Evolutionary conservation across 2,113 vertebrate genomes (phyloP).

Genomic region (Ictalurus punctatus): DNA sequence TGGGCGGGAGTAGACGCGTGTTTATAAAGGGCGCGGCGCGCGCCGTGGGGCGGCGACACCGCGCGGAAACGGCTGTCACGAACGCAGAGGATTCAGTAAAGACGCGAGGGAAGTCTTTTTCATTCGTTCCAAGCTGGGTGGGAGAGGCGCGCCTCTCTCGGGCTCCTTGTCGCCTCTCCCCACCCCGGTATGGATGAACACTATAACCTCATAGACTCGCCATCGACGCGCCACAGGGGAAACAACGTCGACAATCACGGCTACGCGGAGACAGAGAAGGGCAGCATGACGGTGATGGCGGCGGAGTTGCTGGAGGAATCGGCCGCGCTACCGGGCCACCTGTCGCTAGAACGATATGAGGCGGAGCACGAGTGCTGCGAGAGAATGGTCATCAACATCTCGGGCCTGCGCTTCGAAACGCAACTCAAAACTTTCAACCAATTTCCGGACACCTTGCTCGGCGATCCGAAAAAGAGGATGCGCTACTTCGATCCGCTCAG

Average conservation of each 20-base stretch:
- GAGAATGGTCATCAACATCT: constrained; percentile 96
- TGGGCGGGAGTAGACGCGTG: constrained; percentile 71
- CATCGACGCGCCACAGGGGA: constrained; percentile 67
- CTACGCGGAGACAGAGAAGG: constrained; percentile 74
- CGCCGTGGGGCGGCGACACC: constrained; percentile 59
- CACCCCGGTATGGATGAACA: constrained; percentile 86
- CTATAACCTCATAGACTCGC: constrained; percentile 77
- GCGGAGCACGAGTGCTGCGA: constrained; percentile 85
- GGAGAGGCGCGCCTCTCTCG: constrained; percentile 70
- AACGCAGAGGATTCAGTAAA: constrained; percentile 49
- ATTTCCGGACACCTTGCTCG: constrained; percentile 93
- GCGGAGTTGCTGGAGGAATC: constrained; percentile 81
- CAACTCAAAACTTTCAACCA: constrained; percentile 94
- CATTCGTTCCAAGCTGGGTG: constrained; percentile 54
- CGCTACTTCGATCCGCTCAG: constrained; percentile 96
- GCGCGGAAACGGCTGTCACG: constrained; percentile 52
- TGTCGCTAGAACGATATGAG: constrained; percentile 70
- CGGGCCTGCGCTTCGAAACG: constrained; percentile 94
- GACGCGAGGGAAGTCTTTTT: constrained; percentile 51
- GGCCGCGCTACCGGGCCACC: constrained; percentile 67
- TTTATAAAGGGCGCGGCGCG: constrained; percentile 60
- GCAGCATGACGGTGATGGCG: constrained; percentile 84
- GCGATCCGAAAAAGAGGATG: constrained; percentile 94
- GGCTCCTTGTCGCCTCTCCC: constrained; percentile 60
- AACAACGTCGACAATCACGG: constrained; percentile 74